Evolutionary conservation across 2,888 invertebrate genomes (phyloP).

Genomic region (Hirtodrosophila alboralis): DNA sequence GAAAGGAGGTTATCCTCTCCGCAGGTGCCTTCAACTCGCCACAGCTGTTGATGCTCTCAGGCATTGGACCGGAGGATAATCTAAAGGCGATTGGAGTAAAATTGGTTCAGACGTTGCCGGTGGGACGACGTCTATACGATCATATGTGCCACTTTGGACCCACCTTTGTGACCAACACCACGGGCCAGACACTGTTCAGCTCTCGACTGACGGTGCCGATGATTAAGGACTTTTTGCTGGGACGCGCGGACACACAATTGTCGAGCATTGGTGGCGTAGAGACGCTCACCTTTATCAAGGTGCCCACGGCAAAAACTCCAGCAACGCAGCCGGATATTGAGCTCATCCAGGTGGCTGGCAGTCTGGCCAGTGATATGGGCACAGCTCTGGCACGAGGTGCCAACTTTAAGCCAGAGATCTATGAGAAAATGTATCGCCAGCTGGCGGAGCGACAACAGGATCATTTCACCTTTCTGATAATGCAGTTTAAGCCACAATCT

Average conservation of each 20-base stretch:
- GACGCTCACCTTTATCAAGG: conserved; percentile 88
- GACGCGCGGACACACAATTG: conserved; percentile 84
- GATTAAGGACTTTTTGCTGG: conserved; percentile 62
- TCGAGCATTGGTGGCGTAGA: conserved; percentile 87
- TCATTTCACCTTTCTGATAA: conserved; percentile 87
- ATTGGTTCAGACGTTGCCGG: conserved; percentile 87
- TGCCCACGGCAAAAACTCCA: conserved; percentile 85
- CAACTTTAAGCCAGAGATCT: conserved; percentile 86
- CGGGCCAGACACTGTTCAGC: conserved; percentile 66
- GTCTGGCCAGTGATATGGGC: conserved; percentile 87
- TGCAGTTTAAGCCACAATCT: conserved; percentile 90
- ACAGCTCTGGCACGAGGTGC: conserved; percentile 86
- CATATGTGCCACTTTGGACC: conserved; percentile 84
- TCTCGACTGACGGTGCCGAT: conserved; percentile 40
- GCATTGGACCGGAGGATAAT: conserved; percentile 86
- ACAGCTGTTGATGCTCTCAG: conserved; percentile 95
- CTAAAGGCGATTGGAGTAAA: conserved; percentile 86
- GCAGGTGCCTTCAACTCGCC: conserved; percentile 95
- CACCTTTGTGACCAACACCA: conserved; percentile 81
- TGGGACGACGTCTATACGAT: conserved; percentile 88
- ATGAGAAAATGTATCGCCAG: conserved; percentile 86
- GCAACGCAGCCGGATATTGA: conserved; percentile 88
- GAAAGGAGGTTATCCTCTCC: conserved; percentile 92
- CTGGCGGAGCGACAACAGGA: conserved; percentile 85
- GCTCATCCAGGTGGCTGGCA: conserved; percentile 87